These are phyloP conservation scores for Pemphredon lugubris DNA, from an alignment of 2,888 invertebrate genomes.

Conservation along the genomic window DNA sequence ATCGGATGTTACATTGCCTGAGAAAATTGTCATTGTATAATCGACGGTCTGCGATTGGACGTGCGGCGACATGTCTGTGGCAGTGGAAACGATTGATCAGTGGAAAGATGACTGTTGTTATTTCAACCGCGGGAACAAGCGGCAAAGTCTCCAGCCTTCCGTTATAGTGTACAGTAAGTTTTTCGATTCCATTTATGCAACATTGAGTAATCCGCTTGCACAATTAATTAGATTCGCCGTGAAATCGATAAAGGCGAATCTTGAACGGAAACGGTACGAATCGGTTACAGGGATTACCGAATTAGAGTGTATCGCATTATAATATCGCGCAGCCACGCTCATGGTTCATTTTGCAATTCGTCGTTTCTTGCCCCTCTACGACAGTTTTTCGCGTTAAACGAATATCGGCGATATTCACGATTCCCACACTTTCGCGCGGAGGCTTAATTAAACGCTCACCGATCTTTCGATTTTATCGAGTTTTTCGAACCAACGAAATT, in stretches of 20 bases:
- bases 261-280: constrained; percentile 6
- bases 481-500: constrained; percentile 1
- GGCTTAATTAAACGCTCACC: constrained; percentile 18
- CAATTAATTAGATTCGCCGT: background rate
- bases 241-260: background rate
- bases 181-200: background rate
- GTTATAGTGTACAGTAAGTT: constrained; percentile 21
- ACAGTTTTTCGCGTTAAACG: background rate
- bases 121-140: background rate
- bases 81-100: constrained; percentile 20
- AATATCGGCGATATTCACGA: background rate
- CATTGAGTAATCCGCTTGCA: background rate
- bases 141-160: background rate
- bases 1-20: constrained; percentile 1
- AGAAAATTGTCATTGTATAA: constrained; percentile 8
- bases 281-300: background rate
- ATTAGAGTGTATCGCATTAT: background rate
- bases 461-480: constrained; percentile 33
- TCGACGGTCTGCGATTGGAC: constrained; percentile 6
- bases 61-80: constrained; percentile 24
- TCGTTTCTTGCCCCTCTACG: background rate
- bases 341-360: background rate
- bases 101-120: constrained; percentile 14
- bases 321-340: background rate
- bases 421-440: constrained; percentile 6